phyloP scores from a whole-genome alignment of 2,113 vertebrate genomes.

The Uria lomvia region DNA sequence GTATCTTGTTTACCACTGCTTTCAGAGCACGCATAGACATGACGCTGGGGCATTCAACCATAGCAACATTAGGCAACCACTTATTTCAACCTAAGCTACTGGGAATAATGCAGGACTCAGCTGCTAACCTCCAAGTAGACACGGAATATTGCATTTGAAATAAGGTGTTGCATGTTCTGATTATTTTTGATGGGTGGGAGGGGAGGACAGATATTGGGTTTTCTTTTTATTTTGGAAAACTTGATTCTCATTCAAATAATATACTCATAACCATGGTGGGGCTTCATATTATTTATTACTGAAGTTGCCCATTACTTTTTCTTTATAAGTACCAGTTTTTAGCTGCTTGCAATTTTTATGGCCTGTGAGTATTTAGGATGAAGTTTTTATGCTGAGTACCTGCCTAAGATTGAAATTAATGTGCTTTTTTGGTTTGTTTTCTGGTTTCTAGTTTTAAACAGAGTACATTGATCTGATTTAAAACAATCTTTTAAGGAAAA shows the following conservation, averaged over 20 bases:
- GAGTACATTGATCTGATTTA: not conserved
- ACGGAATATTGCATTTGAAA: conserved; percentile 19
- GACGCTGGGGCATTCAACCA: conserved; percentile 15
- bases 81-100: conserved; percentile 39
- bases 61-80: conserved; percentile 15
- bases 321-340: not conserved
- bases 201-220: not conserved
- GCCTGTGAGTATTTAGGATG: not conserved
- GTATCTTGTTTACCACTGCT: conserved; percentile 61
- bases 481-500: not conserved
- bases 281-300: not conserved
- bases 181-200: not conserved
- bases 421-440: not conserved
- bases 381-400: not conserved
- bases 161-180: not conserved
- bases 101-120: conserved; percentile 43
- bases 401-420: not conserved
- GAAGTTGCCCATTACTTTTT: not conserved
- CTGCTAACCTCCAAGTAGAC: not conserved
- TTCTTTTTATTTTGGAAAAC: not conserved
- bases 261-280: not conserved
- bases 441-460: not conserved
- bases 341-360: not conserved
- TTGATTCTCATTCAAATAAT: not conserved
- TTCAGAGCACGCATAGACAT: conserved; percentile 51